phyloP scores from a whole-genome alignment of 2,113 vertebrate genomes.

The Aspiorhynchus laticeps region DNA sequence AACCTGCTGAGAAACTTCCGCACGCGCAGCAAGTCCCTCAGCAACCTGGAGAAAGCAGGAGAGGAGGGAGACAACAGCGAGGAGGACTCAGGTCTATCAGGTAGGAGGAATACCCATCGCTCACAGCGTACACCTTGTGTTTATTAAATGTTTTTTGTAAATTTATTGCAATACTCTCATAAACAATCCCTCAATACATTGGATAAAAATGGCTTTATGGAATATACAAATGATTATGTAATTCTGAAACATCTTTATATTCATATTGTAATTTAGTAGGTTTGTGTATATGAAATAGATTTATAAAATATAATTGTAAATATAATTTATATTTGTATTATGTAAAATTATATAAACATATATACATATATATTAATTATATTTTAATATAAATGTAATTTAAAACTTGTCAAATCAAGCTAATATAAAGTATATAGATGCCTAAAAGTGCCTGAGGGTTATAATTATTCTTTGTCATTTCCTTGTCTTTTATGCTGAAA shows the following conservation, averaged over 20 bases:
- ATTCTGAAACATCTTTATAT: background rate
- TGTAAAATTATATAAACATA: too few species aligned
- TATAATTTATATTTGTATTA: too few species aligned
- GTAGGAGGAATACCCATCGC: conserved; percentile 44
- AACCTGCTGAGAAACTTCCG: conserved; percentile 80
- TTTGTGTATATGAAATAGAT: too few species aligned
- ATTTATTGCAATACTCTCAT: too few species aligned
- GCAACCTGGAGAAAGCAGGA: conserved; percentile 78
- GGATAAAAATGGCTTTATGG: too few species aligned
- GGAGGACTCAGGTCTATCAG: conserved; percentile 75
- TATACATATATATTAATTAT: too few species aligned
- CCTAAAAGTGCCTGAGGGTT: background rate
- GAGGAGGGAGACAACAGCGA: conserved; percentile 74
- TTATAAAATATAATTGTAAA: too few species aligned
- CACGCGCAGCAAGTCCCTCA: conserved; percentile 81
- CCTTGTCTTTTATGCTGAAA: background rate
- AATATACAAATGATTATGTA: too few species aligned
- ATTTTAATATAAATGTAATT: too few species aligned
- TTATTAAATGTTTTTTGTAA: too few species aligned
- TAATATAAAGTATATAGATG: background rate
- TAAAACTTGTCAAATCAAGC: background rate
- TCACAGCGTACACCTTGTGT: background rate
- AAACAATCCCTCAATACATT: too few species aligned
- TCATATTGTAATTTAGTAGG: too few species aligned
- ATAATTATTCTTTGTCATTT: background rate